Conservation (phyloP, 2,888 invertebrate genomes). For the Oxytorus armatus region DNA sequence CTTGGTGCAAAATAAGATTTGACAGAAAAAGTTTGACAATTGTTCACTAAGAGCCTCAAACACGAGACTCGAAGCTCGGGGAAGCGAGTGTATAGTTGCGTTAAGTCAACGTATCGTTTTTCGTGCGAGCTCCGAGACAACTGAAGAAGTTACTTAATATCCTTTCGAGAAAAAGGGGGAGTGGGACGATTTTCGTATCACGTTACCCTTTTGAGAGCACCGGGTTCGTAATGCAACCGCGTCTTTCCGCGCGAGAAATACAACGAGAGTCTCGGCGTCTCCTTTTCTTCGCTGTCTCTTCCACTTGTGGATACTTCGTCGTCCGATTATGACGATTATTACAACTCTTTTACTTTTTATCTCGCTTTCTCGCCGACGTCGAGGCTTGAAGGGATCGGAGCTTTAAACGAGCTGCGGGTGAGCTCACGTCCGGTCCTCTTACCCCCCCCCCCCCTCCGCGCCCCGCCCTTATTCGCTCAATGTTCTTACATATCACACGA, state of each 20-base stretch:
- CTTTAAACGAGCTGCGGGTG: constrained; percentile 83
- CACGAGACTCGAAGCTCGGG: background rate
- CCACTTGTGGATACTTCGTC: constrained; percentile 27
- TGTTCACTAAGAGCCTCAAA: background rate
- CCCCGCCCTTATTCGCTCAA: background rate
- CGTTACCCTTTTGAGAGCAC: constrained; percentile 72
- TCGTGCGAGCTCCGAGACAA: constrained; percentile 58
- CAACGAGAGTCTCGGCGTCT: background rate
- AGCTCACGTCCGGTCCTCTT: constrained; percentile 71
- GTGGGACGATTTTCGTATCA: constrained; percentile 79
- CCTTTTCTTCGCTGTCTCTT: constrained; percentile 29
- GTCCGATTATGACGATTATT: constrained; percentile 66
- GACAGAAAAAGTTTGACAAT: too few species aligned
- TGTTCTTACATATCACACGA: background rate
- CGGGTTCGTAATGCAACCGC: constrained; percentile 74
- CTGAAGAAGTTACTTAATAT: constrained; percentile 81
- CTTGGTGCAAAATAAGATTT: background rate
- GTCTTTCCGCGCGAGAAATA: constrained; percentile 58
- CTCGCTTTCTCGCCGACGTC: constrained; percentile 44
- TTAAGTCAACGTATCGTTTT: constrained; percentile 69
- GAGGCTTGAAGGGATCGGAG: constrained; percentile 63
- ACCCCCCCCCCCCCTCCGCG: background rate
- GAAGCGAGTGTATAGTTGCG: background rate
- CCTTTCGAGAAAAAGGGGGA: constrained; percentile 46
- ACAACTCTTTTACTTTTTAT: constrained; percentile 52